phyloP scores from a whole-genome alignment of 2,888 invertebrate species.

The Nezara viridula region DNA sequence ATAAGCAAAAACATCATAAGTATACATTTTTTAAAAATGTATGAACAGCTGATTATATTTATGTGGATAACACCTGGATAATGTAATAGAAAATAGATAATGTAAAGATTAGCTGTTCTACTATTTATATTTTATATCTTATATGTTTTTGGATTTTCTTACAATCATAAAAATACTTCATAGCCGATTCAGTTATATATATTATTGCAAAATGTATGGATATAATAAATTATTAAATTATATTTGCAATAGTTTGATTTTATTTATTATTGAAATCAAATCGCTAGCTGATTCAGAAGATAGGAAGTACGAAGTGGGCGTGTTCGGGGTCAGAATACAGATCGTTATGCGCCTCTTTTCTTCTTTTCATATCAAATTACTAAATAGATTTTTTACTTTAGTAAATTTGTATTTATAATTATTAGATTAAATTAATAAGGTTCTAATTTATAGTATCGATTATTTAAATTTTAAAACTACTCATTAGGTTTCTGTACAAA shows the following conservation, averaged over 20 bases:
- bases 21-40: too few species aligned
- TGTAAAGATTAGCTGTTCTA: too few species aligned
- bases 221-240: neutral
- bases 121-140: too few species aligned
- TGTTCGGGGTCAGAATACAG: constrained; percentile 16
- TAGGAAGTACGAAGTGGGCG: neutral
- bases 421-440: neutral
- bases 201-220: too few species aligned
- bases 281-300: neutral
- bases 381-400: neutral
- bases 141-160: too few species aligned
- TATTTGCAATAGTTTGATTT: neutral
- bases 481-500: neutral
- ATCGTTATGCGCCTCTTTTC: neutral
- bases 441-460: neutral
- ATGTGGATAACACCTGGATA: too few species aligned
- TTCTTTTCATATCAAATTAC: neutral
- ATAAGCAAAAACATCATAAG: too few species aligned
- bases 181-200: too few species aligned
- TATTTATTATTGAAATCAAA: neutral
- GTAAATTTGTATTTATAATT: neutral
- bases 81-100: too few species aligned
- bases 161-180: too few species aligned
- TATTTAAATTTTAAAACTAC: neutral
- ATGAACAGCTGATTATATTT: too few species aligned